Base-by-base conservation (phyloP, 2,113 vertebrate genomes). In the Ornithorhynchus anatinus region DNA sequence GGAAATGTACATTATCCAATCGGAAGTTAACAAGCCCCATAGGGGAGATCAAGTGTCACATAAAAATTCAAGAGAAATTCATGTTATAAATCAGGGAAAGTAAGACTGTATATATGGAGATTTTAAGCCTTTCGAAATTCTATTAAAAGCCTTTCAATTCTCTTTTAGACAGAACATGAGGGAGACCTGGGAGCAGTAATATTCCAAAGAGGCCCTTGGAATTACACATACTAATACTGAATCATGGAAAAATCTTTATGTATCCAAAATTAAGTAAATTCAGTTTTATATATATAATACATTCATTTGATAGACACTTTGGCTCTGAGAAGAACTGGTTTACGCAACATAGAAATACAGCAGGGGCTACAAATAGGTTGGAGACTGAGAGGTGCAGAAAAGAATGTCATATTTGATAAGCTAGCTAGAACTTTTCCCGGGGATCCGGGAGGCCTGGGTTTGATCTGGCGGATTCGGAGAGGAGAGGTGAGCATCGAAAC, bases 51-150 rank as follows among this genome's bases (percentile, higher is more conserved):
- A 91, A 89, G 64, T 84, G 84, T 88, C 84, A 61, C 75, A 89
- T 92, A 92, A 92, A 92, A 93, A 92, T 92, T 94, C 85, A 81
- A 86, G 82, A 87, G 67, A 95, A 95, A 92, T 90, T 89, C 81
- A 88, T 77, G 69, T 69, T 86, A 89, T 93, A 92, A 92, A 94
- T 93, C 77, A 79, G 63, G 51, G 75, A 73, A 75, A 76, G 56
- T 80, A 25, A 72, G 70, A 82, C 81, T 85, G 77, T 77, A 48
- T 74, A 84, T 69, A 84, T 88, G 84, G 76, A 89, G 72, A 92
- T 91, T 92, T 91, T 89, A 88, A 91, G 86, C 57, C 88, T 80
- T 90, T 89, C 89, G 82, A 88, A 88, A 89, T 90, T 93, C 84
- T 88, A 89, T 90, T 94, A 88, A 88, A 92, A 89, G 68, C 47